Evolutionary conservation across 2,113 vertebrate species (phyloP).

Genomic region (Bubo blakistoni): DNA sequence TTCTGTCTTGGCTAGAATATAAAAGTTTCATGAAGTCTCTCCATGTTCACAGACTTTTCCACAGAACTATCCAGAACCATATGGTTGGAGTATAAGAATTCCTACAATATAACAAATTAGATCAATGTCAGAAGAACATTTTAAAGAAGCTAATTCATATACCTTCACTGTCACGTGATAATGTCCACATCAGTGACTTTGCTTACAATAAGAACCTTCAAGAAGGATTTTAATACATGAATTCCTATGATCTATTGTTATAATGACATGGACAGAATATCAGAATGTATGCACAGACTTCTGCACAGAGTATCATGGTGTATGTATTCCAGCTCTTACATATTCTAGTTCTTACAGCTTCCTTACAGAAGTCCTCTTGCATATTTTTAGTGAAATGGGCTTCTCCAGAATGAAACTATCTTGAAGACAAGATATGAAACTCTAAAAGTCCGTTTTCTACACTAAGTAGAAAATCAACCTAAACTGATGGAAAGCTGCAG

Average conservation of each 20-base stretch:
- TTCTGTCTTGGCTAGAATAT: neutral
- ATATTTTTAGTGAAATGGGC: neutral
- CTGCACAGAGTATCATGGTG: accelerated
- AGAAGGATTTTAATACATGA: neutral
- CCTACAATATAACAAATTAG: neutral
- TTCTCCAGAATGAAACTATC: neutral
- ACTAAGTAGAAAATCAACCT: neutral
- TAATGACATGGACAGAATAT: neutral
- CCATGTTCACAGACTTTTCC: neutral
- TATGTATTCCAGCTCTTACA: neutral
- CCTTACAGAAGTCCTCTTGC: neutral
- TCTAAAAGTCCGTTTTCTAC: neutral
- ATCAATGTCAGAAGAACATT: neutral
- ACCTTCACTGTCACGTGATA: neutral
- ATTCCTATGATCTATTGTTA: neutral
- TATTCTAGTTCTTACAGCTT: neutral
- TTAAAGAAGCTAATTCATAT: neutral
- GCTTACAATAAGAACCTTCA: neutral
- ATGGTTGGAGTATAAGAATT: neutral
- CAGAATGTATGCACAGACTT: neutral
- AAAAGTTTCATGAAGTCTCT: neutral
- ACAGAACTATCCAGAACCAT: neutral
- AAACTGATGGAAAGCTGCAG: neutral
- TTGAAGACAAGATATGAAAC: neutral
- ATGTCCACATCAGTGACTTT: neutral